Conservation (phyloP, 2,113 vertebrate species). For the Nettapus auritus region DNA sequence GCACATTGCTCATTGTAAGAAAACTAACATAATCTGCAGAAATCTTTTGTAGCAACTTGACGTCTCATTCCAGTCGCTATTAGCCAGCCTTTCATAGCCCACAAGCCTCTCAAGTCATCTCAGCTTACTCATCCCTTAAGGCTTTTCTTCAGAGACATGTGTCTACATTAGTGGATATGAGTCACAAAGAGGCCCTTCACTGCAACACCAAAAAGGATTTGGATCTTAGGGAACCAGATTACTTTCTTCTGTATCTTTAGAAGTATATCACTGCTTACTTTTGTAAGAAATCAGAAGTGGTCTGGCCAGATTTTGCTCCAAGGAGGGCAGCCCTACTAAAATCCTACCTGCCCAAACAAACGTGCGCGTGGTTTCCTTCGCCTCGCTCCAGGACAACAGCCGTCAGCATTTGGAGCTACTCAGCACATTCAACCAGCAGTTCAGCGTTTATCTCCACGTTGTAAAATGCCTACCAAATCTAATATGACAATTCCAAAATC, state of each 20-base stretch:
- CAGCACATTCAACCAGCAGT: not conserved
- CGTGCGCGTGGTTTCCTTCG: not conserved
- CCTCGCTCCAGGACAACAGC: fast-evolving
- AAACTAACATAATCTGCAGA: not conserved
- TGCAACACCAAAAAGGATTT: not conserved
- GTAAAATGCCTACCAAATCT: not conserved
- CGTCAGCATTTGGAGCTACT: not conserved
- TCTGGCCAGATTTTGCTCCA: not conserved
- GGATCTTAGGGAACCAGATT: not conserved
- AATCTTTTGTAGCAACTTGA: not conserved
- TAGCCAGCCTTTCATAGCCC: not conserved
- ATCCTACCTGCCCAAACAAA: not conserved
- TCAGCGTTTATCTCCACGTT: not conserved
- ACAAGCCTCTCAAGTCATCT: slow-evolving; percentile 11
- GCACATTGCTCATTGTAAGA: not conserved
- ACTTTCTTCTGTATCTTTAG: not conserved
- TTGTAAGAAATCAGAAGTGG: not conserved
- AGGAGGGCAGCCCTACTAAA: not conserved
- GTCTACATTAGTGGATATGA: not conserved
- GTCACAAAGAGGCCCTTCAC: slow-evolving; percentile 6
- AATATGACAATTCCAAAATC: not conserved
- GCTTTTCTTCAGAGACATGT: not conserved
- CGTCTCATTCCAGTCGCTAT: not conserved
- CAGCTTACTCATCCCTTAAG: slow-evolving; percentile 5
- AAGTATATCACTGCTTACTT: not conserved